These are phyloP conservation scores for Idaea straminata DNA, from an alignment of 2,888 invertebrate genomes.

Conservation along the genomic window DNA sequence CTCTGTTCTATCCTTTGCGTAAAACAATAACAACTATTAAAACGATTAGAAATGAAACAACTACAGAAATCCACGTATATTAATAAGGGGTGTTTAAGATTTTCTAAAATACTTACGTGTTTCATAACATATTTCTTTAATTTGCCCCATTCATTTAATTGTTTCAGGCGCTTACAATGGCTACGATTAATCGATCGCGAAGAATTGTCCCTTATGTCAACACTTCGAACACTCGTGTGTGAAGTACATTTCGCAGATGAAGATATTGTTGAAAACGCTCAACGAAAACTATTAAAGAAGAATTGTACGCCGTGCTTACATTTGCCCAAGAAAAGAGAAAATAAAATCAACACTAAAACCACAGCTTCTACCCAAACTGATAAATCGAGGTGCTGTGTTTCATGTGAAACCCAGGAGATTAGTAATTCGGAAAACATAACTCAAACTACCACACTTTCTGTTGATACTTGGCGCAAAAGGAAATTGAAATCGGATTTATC, in stretches of 20 bases:
- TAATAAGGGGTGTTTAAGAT: too few relatives aligned
- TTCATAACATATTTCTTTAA: too few relatives aligned
- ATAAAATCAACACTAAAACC: constrained; percentile 8
- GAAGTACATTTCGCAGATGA: constrained; percentile 7
- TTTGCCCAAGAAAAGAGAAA: constrained; percentile 7
- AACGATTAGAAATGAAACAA: too few relatives aligned
- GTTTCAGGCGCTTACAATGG: constrained; percentile 10
- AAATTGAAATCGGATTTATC: too few relatives aligned
- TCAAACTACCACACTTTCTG: too few relatives aligned
- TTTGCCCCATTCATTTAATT: neutral
- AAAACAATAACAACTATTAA: too few relatives aligned
- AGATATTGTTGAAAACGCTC: constrained; percentile 3
- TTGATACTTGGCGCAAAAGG: too few relatives aligned
- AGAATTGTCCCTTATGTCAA: constrained; percentile 6
- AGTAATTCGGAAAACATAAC: too few relatives aligned
- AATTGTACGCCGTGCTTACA: constrained; percentile 10
- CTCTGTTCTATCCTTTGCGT: too few relatives aligned
- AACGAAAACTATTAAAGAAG: constrained; percentile 10
- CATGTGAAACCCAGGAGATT: too few relatives aligned
- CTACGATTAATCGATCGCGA: constrained; percentile 7
- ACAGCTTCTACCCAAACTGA: constrained; percentile 2
- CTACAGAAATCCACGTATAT: too few relatives aligned
- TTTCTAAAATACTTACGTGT: too few relatives aligned
- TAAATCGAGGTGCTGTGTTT: neutral
- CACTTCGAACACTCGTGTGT: neutral